These are phyloP conservation scores for Oryzias javanicus DNA, from an alignment of 2,113 vertebrate species.

Conservation along the genomic window DNA sequence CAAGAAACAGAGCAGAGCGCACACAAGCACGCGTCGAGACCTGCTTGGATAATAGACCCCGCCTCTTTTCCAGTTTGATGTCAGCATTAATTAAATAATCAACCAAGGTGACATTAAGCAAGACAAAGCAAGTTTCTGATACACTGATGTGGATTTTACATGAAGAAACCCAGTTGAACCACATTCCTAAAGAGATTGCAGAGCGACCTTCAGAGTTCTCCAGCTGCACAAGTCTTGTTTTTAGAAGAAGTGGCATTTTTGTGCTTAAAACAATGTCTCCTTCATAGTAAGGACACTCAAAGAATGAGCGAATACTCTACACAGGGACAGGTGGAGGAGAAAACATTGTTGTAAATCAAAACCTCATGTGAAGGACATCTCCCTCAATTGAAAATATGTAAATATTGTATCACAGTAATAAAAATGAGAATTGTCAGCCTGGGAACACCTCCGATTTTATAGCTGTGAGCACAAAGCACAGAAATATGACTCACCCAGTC, in stretches of 20 bases:
- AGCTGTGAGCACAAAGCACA: neutral
- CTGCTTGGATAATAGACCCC: slow-evolving; percentile 27
- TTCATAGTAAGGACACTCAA: slow-evolving; percentile 15
- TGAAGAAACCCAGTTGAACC: too few relatives aligned
- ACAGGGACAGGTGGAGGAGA: slow-evolving; percentile 9
- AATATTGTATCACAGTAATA: neutral
- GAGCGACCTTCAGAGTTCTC: slow-evolving; percentile 6
- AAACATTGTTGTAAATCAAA: neutral
- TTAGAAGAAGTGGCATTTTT: slow-evolving; percentile 36
- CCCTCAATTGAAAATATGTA: neutral
- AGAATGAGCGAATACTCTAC: slow-evolving; percentile 13
- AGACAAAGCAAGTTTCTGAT: slow-evolving; percentile 1
- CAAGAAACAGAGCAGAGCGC: slow-evolving; percentile 20
- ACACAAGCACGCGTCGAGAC: slow-evolving; percentile 16
- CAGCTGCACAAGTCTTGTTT: neutral
- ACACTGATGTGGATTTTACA: too few relatives aligned
- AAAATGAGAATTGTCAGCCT: neutral
- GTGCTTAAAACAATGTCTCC: slow-evolving; percentile 18
- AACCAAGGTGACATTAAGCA: slow-evolving; percentile 6
- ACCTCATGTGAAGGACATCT: neutral
- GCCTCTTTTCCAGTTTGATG: slow-evolving; percentile 4
- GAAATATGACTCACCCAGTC: neutral
- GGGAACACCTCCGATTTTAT: too few relatives aligned
- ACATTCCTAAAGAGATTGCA: neutral
- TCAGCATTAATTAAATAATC: slow-evolving; percentile 17